Conservation (phyloP, 2,797 vertebrate species). For the Heliangelus exortis region DNA sequence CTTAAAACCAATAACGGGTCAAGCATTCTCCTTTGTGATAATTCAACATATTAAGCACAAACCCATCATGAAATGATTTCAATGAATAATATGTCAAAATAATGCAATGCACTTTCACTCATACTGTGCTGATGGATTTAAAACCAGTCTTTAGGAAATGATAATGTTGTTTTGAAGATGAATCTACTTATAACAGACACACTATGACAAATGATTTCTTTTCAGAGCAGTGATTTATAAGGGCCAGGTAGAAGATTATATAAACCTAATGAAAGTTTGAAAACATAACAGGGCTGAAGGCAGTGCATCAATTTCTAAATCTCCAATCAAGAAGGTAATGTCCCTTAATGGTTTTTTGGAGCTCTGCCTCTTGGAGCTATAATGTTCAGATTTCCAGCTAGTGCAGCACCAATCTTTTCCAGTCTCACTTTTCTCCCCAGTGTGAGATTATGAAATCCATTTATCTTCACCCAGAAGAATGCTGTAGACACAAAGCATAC, state of each 20-base stretch:
- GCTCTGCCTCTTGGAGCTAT: conserved; percentile 49
- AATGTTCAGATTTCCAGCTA: conserved; percentile 42
- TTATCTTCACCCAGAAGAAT: conserved; percentile 55
- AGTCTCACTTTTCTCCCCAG: conserved; percentile 23
- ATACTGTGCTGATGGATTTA: conserved; percentile 69
- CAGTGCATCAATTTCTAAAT: conserved; percentile 65
- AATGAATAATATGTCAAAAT: conserved; percentile 64
- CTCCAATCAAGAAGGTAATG: conserved; percentile 60
- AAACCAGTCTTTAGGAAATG: conserved; percentile 68
- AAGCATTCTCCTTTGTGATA: conserved; percentile 28
- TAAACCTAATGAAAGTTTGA: conserved; percentile 74
- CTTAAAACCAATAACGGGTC: conserved; percentile 8
- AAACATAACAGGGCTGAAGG: conserved; percentile 65
- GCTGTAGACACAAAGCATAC: neutral
- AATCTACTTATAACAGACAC: conserved; percentile 67
- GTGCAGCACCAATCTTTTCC: conserved; percentile 25
- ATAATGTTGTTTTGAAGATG: conserved; percentile 71
- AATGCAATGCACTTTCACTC: conserved; percentile 12
- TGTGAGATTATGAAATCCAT: conserved; percentile 71
- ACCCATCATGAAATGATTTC: conserved; percentile 57
- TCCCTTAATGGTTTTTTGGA: conserved; percentile 56
- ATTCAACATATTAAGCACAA: conserved; percentile 66
- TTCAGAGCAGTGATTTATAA: conserved; percentile 62
- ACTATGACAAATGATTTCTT: conserved; percentile 57
- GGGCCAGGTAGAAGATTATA: conserved; percentile 61